Evolutionary conservation across 2,888 invertebrate species (phyloP).

Genomic region (Rhabditoides inermis): DNA sequence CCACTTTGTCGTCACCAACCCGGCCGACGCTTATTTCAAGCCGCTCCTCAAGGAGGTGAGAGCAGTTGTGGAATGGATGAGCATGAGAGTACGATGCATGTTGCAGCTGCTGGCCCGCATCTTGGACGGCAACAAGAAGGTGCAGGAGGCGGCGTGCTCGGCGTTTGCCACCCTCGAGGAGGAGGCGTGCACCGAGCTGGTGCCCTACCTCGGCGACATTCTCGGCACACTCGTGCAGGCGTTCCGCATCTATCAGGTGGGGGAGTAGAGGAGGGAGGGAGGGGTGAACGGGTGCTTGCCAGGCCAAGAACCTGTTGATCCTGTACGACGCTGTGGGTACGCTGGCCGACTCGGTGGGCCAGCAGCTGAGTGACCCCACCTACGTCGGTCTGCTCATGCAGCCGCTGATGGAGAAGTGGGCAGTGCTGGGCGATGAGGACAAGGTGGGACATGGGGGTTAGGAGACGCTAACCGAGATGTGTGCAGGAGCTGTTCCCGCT

Average conservation of each 20-base stretch:
- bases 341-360: conserved; percentile 89
- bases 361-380: conserved; percentile 59
- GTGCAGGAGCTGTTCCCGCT: conserved; percentile 87
- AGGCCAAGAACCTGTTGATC: conserved; percentile 89
- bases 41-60: conserved; percentile 81
- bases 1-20: conserved; percentile 85
- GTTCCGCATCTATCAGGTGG: conserved; percentile 71
- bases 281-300: too few species aligned
- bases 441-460: conserved; percentile 9
- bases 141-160: conserved; percentile 97
- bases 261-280: conserved; percentile 44
- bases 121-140: conserved; percentile 89
- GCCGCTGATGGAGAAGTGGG: conserved; percentile 95
- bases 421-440: conserved; percentile 90
- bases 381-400: conserved; percentile 95
- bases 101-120: conserved; percentile 75
- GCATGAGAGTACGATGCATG: too few species aligned
- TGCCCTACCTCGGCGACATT: conserved; percentile 90
- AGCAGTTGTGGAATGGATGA: too few species aligned
- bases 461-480: background rate
- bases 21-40: conserved; percentile 83
- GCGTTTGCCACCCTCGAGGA: conserved; percentile 98
- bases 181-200: conserved; percentile 93
- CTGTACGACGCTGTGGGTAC: conserved; percentile 98
- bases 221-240: conserved; percentile 91